Conservation (phyloP, 2,113 vertebrate species). For the Grammomys surdaster region DNA sequence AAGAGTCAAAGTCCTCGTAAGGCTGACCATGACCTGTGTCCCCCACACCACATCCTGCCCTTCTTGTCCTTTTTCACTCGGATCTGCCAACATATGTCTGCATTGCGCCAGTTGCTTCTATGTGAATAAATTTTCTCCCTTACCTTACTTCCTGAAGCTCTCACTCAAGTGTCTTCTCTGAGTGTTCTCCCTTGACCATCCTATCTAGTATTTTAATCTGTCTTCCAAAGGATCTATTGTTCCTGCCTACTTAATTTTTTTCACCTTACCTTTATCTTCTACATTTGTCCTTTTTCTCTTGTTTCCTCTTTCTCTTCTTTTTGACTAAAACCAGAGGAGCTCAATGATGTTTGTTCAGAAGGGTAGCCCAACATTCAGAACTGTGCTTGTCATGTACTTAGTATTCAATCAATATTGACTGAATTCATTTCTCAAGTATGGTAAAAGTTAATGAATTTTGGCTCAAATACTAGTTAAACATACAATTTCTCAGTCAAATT, state of each 20-base stretch:
- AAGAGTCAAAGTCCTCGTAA: not conserved
- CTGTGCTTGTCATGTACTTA: not conserved
- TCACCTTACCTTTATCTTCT: not conserved
- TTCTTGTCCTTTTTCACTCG: not conserved
- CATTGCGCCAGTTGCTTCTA: not conserved
- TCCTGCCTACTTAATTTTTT: not conserved
- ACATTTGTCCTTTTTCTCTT: not conserved
- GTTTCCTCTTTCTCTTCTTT: not conserved
- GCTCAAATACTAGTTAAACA: not conserved
- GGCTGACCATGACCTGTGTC: fast-evolving
- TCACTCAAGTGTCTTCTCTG: not conserved
- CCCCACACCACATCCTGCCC: not conserved
- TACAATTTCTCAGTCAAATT: slow-evolving; percentile 35
- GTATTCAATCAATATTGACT: not conserved
- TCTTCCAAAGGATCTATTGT: not conserved
- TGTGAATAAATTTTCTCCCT: not conserved
- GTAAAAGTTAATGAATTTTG: not conserved
- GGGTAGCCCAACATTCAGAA: not conserved
- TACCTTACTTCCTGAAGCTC: not conserved
- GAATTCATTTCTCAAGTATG: not conserved
- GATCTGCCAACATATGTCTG: not conserved
- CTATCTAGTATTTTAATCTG: not conserved
- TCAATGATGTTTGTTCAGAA: not conserved
- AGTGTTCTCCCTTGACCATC: not conserved
- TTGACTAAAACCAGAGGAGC: not conserved